phyloP scores from a whole-genome alignment of 2,797 vertebrate species.

The Thaleichthys pacificus region DNA sequence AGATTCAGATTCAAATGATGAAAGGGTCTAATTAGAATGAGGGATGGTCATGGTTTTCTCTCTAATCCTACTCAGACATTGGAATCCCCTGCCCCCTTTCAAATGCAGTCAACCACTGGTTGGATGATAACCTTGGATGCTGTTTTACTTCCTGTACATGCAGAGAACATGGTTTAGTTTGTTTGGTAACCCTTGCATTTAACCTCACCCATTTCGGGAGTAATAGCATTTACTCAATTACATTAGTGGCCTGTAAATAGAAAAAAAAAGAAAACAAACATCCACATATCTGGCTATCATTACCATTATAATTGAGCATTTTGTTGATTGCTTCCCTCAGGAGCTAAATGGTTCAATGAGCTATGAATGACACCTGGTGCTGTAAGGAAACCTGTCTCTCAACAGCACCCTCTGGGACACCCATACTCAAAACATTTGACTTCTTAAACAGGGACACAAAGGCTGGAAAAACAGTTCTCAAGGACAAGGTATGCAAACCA shows the following conservation, averaged over 20 bases:
- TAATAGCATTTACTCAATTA: slow-evolving; percentile 26
- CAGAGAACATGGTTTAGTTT: background rate
- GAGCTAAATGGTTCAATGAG: slow-evolving; percentile 55
- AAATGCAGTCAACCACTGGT: slow-evolving; percentile 15
- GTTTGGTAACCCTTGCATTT: slow-evolving; percentile 1
- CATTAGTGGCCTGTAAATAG: background rate
- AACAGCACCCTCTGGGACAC: slow-evolving; percentile 22
- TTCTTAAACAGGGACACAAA: too few relatives aligned
- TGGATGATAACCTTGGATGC: slow-evolving; percentile 27
- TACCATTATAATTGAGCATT: slow-evolving; percentile 55
- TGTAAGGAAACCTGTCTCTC: slow-evolving; percentile 52
- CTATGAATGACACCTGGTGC: slow-evolving; percentile 60
- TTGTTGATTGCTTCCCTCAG: slow-evolving; percentile 49
- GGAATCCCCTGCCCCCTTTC: slow-evolving; percentile 6
- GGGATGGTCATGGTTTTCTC: background rate
- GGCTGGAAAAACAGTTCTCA: too few relatives aligned
- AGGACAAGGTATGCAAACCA: too few relatives aligned
- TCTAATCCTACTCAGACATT: slow-evolving; percentile 12
- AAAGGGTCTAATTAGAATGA: slow-evolving; percentile 22
- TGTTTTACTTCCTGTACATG: background rate
- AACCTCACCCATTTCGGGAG: background rate
- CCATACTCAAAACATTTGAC: too few relatives aligned
- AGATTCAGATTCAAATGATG: slow-evolving; percentile 16
- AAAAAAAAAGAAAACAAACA: slow-evolving; percentile 25
- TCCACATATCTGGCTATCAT: slow-evolving; percentile 46